phyloP scores from a whole-genome alignment of 2,797 vertebrate species.

The Podarcis siculus region DNA sequence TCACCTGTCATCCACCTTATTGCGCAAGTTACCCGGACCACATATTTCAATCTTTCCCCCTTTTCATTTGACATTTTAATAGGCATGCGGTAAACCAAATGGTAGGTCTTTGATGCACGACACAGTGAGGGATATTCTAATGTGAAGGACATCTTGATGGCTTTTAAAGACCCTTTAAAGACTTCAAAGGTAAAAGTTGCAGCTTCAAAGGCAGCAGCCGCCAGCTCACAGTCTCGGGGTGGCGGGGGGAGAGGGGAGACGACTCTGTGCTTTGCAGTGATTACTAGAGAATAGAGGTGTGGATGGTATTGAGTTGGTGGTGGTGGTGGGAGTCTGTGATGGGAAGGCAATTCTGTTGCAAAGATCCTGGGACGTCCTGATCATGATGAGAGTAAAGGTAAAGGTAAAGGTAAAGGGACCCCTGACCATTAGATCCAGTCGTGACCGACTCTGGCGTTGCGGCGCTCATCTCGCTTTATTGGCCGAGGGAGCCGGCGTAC shows the following conservation, averaged over 20 bases:
- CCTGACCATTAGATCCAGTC: too few species aligned
- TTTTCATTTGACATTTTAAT: conserved; percentile 40
- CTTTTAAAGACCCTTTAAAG: conserved; percentile 29
- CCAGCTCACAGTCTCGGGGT: neutral
- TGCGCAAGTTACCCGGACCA: conserved; percentile 11
- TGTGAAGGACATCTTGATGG: conserved; percentile 31
- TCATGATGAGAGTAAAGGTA: too few species aligned
- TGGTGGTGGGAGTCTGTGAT: too few species aligned
- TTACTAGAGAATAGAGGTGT: neutral
- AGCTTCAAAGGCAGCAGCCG: conserved; percentile 20
- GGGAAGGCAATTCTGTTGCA: too few species aligned
- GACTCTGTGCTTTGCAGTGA: neutral
- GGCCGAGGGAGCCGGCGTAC: too few species aligned
- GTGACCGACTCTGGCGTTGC: too few species aligned
- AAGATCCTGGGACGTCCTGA: neutral
- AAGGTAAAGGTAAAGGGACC: too few species aligned
- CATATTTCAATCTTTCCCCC: conserved; percentile 13
- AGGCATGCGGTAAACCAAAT: conserved; percentile 24
- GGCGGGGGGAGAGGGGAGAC: too few species aligned
- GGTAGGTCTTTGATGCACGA: conserved; percentile 8
- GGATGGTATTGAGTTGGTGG: neutral
- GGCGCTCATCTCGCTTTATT: too few species aligned
- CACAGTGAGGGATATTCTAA: conserved; percentile 19
- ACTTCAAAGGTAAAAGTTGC: conserved; percentile 31
- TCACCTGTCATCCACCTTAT: neutral